Conservation (phyloP, 2,888 invertebrate species). For the Eurytoma californica region DNA sequence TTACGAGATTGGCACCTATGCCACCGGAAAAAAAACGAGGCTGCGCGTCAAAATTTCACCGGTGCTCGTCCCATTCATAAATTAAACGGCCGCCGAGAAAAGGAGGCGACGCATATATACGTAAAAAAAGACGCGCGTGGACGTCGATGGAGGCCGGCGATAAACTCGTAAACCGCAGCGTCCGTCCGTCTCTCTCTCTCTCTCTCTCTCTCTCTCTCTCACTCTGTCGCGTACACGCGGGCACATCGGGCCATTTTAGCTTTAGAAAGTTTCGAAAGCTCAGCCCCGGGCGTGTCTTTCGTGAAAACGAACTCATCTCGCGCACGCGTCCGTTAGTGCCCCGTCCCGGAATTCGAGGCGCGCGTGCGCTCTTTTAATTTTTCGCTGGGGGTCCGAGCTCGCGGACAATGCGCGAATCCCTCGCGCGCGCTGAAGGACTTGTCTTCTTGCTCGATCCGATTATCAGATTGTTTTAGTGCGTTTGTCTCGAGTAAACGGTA, state of each 20-base stretch:
- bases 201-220: no score
- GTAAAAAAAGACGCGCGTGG: not conserved
- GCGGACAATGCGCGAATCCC: no score
- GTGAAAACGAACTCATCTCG: conserved; percentile 6
- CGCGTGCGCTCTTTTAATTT: no score
- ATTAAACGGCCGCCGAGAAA: not conserved
- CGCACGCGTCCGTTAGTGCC: not conserved
- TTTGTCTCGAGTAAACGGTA: not conserved
- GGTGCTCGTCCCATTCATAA: not conserved
- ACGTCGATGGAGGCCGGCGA: not conserved
- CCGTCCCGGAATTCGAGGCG: not conserved
- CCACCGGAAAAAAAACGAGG: not conserved
- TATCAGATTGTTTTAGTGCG: not conserved
- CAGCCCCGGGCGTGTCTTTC: conserved; percentile 13
- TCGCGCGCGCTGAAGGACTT: not conserved
- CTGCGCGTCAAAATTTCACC: not conserved
- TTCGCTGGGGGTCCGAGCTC: not conserved
- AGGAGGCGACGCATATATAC: not conserved
- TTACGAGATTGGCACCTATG: no score
- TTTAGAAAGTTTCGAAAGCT: conserved; percentile 3
- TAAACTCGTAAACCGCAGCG: conserved; percentile 1
- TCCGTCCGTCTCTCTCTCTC: not conserved
- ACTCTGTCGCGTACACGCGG: not conserved
- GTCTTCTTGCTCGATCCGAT: not conserved
- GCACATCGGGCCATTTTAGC: not conserved